A percentile compares a stretch with the other conserved stretches of the same genome.
These are phyloP conservation scores for Neoniphon sammara DNA, from an alignment of 2,797 vertebrate genomes.

Conservation along the genomic window DNA sequence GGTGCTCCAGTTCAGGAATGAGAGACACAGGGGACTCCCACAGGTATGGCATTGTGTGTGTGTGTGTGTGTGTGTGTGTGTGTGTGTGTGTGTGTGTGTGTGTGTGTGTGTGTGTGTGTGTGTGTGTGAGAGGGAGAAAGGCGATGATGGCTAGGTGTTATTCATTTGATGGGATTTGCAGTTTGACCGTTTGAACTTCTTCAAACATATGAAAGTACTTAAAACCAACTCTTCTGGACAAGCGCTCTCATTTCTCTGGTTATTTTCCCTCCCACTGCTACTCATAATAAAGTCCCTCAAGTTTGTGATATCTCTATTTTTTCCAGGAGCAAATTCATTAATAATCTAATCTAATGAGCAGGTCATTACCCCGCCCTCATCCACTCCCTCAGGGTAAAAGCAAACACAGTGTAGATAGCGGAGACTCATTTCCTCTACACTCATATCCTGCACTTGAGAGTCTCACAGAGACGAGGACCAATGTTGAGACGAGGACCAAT, in stretches of 20 bases:
- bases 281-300: neutral
- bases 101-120: neutral
- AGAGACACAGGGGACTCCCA: conserved; percentile 69
- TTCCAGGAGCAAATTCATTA: conserved; percentile 4
- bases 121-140: neutral
- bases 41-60: conserved; percentile 61
- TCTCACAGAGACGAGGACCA: conserved; percentile 27
- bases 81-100: too few relatives aligned
- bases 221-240: neutral
- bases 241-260: neutral
- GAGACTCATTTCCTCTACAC: conserved; percentile 45
- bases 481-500: conserved; percentile 26
- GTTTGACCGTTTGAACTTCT: too few relatives aligned
- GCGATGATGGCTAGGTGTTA: neutral
- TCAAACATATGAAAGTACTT: too few relatives aligned
- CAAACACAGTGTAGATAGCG: neutral
- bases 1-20: conserved; percentile 54
- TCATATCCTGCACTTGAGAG: conserved; percentile 24
- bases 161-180: neutral
- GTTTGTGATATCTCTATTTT: neutral
- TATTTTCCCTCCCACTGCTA: too few relatives aligned
- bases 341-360: conserved; percentile 30
- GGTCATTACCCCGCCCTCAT: conserved; percentile 15
- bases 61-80: conserved; percentile 33
- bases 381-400: conserved; percentile 7